phyloP scores from a whole-genome alignment of 2,797 vertebrate genomes.

The Cyprinodon diabolis region DNA sequence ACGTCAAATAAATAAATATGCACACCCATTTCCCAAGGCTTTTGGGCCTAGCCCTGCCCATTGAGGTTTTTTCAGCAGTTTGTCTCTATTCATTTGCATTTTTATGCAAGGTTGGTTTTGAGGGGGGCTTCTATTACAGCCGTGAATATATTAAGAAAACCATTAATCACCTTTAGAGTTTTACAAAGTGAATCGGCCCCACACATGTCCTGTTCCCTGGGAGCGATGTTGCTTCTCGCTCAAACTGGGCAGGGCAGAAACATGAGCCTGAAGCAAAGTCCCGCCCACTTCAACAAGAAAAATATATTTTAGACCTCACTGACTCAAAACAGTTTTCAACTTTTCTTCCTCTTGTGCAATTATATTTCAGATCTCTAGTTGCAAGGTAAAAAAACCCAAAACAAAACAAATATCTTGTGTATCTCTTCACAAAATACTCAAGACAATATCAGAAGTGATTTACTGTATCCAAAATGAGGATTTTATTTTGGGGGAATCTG shows the following conservation, averaged over 20 bases:
- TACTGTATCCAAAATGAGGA: not conserved
- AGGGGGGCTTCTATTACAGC: conserved; percentile 78
- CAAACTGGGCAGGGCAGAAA: conserved; percentile 54
- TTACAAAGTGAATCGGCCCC: conserved; percentile 73
- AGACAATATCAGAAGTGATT: conserved; percentile 23
- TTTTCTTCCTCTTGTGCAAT: not conserved
- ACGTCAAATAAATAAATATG: conserved; percentile 78
- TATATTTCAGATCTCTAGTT: conserved; percentile 1
- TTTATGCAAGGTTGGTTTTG: conserved; percentile 82
- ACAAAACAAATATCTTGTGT: conserved; percentile 6
- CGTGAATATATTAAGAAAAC: conserved; percentile 81
- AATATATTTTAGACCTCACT: conserved; percentile 20
- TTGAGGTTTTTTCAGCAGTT: conserved; percentile 67
- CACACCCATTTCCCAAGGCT: conserved; percentile 80
- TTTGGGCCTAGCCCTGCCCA: conserved; percentile 65
- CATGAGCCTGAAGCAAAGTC: conserved; percentile 35
- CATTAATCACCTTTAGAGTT: conserved; percentile 79
- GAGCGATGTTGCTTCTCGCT: conserved; percentile 63
- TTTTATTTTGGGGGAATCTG: conserved; percentile 24
- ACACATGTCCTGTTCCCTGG: conserved; percentile 69
- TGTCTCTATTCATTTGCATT: conserved; percentile 83
- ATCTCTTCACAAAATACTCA: conserved; percentile 23
- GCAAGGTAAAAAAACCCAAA: conserved; percentile 7
- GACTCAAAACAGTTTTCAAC: conserved; percentile 15
- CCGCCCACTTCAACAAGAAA: conserved; percentile 41